A percentile compares a stretch with the other conserved stretches of the same genome.
Conservation (phyloP, 2,797 vertebrate species). For the Takifugu ocellatus region DNA sequence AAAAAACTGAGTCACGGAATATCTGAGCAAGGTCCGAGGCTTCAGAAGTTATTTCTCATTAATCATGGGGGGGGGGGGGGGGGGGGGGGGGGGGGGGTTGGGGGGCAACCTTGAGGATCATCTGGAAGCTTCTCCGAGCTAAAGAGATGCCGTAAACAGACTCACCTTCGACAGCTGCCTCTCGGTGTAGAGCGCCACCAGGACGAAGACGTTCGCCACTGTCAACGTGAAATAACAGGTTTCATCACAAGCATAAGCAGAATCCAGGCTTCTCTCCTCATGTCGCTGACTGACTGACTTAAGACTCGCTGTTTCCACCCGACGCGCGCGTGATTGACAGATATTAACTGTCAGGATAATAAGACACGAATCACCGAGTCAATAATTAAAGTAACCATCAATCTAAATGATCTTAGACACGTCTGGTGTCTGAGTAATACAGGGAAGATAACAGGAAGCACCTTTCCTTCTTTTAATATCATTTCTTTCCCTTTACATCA, state of each 20-base stretch:
- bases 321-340: no score
- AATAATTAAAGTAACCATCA: not conserved
- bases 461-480: no score
- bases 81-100: conserved; percentile 33
- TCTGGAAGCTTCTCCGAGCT: conserved; percentile 22
- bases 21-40: conserved; percentile 35
- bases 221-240: conserved; percentile 18
- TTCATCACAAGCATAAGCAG: not conserved
- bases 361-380: no score
- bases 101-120: conserved; percentile 29
- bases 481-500: no score
- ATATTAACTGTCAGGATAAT: no score
- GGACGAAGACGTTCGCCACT: conserved; percentile 75
- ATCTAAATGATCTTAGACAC: not conserved
- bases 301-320: no score
- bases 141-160: conserved; percentile 35
- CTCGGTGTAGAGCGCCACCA: conserved; percentile 77
- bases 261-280: no score
- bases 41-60: conserved; percentile 45
- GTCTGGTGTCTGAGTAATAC: no score
- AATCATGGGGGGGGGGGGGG: conserved; percentile 37
- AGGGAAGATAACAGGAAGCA: no score
- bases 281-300: no score
- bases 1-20: conserved; percentile 12
- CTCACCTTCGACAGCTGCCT: conserved; percentile 78